These are phyloP conservation scores for Diploptera punctata DNA, from an alignment of 2,888 invertebrate species.

Conservation along the genomic window DNA sequence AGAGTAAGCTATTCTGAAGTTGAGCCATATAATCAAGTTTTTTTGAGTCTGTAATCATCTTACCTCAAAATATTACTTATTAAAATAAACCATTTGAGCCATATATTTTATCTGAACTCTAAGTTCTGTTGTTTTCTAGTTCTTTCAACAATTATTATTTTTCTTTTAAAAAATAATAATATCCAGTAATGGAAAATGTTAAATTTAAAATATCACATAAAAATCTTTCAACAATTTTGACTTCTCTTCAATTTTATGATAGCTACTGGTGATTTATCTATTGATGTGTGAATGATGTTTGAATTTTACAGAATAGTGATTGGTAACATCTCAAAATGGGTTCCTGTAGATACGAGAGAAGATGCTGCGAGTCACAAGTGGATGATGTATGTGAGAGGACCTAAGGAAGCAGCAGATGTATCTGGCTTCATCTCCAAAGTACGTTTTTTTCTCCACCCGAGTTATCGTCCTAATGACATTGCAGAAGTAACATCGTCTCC, in stretches of 20 bases:
- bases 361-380: constrained; percentile 86
- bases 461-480: constrained; percentile 86
- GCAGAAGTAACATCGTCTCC: constrained; percentile 80
- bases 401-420: constrained; percentile 64
- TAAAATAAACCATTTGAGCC: too few relatives aligned
- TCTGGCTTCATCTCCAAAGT: constrained; percentile 74
- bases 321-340: constrained; percentile 86
- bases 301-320: constrained; percentile 50
- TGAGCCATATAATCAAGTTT: too few relatives aligned
- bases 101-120: too few relatives aligned
- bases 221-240: too few relatives aligned
- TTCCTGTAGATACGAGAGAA: constrained; percentile 70
- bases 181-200: too few relatives aligned
- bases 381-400: constrained; percentile 85
- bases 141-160: not conserved
- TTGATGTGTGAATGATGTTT: too few relatives aligned
- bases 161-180: not conserved
- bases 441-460: constrained; percentile 81
- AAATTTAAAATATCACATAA: too few relatives aligned
- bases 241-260: not conserved
- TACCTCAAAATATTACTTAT: too few relatives aligned
- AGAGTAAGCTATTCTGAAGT: too few relatives aligned
- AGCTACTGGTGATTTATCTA: not conserved
- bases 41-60: too few relatives aligned
- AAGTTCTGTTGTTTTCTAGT: too few relatives aligned